A percentile compares a stretch with the other conserved stretches of the same genome.
Evolutionary conservation across 1,140 invertebrate genomes (phyloP).

Genomic region (Rhopalosiphum padi): DNA sequence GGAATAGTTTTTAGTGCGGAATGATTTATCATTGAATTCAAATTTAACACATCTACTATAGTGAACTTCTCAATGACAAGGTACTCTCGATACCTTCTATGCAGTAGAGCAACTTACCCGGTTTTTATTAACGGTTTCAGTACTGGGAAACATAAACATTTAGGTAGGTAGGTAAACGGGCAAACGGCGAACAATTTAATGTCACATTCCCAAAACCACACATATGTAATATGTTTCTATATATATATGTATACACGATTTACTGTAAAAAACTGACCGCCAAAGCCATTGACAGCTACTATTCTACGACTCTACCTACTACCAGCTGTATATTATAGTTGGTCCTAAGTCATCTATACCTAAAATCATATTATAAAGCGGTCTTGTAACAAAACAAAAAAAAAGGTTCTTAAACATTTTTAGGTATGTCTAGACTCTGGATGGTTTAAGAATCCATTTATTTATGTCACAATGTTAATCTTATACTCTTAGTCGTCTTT

Average conservation of each 20-base stretch:
- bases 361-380: background rate
- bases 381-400: background rate
- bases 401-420: background rate
- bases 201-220: background rate
- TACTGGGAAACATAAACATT: background rate
- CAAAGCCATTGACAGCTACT: background rate
- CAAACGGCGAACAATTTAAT: background rate
- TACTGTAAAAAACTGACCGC: background rate
- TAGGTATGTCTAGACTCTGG: background rate
- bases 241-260: background rate
- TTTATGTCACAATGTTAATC: background rate
- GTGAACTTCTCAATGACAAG: background rate
- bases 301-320: background rate
- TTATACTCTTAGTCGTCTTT: background rate
- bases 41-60: background rate
- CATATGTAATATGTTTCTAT: background rate
- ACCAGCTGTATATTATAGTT: background rate
- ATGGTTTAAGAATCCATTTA: background rate
- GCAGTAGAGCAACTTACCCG: background rate
- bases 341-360: background rate
- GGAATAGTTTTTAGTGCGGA: background rate
- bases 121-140: background rate
- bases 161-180: background rate
- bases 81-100: background rate
- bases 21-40: background rate